phyloP scores from a whole-genome alignment of 2,888 invertebrate genomes.

The Phragmatobia fuliginosa region DNA sequence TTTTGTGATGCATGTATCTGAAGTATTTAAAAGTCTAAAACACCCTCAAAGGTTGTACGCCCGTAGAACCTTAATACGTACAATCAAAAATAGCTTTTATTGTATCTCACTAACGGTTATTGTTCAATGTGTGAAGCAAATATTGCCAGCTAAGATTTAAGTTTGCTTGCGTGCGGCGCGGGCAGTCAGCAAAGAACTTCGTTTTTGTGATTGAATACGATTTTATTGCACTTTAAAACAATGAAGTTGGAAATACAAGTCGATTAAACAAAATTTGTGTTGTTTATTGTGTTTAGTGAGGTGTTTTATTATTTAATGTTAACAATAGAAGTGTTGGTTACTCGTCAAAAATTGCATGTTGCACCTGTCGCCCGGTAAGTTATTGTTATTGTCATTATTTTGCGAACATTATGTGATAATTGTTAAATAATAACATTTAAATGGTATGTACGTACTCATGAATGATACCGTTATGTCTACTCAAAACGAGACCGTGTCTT shows the following conservation, averaged over 20 bases:
- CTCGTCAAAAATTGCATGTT: slow-evolving; percentile 52
- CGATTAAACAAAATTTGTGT: slow-evolving; percentile 40
- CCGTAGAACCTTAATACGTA: slow-evolving; percentile 22
- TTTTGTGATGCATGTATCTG: not conserved
- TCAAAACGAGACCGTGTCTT: slow-evolving; percentile 40
- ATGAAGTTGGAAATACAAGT: slow-evolving; percentile 41
- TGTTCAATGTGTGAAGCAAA: slow-evolving; percentile 11
- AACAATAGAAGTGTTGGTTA: slow-evolving; percentile 38
- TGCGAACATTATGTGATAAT: slow-evolving; percentile 27
- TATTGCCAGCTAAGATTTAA: slow-evolving; percentile 18
- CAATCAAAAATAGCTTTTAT: slow-evolving; percentile 40
- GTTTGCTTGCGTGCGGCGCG: slow-evolving; percentile 50
- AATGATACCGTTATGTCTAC: slow-evolving; percentile 43
- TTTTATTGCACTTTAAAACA: slow-evolving; percentile 47
- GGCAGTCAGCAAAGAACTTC: slow-evolving; percentile 47
- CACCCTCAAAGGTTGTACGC: slow-evolving; percentile 33
- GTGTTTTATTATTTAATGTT: slow-evolving; percentile 52
- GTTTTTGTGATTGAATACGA: slow-evolving; percentile 51
- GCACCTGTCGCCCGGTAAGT: slow-evolving; percentile 81
- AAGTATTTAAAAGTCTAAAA: not conserved
- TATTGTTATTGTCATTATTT: slow-evolving; percentile 47
- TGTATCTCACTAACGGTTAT: fast-evolving
- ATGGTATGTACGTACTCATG: slow-evolving; percentile 30
- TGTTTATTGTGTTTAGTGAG: slow-evolving; percentile 50
- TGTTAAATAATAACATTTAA: too few species aligned